Conservation (phyloP, 2,797 vertebrate species). For the Tragopan temminckii region DNA sequence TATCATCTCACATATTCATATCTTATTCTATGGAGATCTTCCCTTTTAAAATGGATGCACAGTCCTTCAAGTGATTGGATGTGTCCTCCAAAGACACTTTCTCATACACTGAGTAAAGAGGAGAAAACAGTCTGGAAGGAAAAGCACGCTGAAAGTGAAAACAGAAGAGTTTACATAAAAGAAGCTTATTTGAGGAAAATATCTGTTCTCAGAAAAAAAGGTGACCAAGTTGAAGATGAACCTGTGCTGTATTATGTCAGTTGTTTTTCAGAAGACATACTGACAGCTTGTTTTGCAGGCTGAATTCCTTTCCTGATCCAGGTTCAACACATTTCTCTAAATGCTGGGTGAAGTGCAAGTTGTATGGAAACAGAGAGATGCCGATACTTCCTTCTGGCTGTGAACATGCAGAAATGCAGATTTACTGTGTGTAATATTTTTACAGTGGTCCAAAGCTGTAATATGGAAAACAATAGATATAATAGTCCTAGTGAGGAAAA, state of each 20-base stretch:
- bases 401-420: not conserved
- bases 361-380: not conserved
- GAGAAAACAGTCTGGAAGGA: not conserved
- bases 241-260: not conserved
- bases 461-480: not conserved
- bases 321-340: not conserved
- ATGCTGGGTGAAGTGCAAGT: not conserved
- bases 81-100: not conserved
- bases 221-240: not conserved
- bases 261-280: not conserved
- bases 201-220: not conserved
- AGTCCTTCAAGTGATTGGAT: not conserved
- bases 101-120: not conserved
- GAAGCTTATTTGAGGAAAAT: not conserved
- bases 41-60: not conserved
- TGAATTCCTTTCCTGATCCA: not conserved
- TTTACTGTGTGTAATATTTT: not conserved
- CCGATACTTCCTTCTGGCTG: not conserved
- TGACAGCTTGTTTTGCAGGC: not conserved
- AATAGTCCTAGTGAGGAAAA: conserved; percentile 38
- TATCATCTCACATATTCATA: no score
- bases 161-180: not conserved
- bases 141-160: not conserved
- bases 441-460: not conserved
- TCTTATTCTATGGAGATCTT: not conserved